Evolutionary conservation across 2,888 invertebrate species (phyloP).

Genomic region (Dorcus parallelipipedus): DNA sequence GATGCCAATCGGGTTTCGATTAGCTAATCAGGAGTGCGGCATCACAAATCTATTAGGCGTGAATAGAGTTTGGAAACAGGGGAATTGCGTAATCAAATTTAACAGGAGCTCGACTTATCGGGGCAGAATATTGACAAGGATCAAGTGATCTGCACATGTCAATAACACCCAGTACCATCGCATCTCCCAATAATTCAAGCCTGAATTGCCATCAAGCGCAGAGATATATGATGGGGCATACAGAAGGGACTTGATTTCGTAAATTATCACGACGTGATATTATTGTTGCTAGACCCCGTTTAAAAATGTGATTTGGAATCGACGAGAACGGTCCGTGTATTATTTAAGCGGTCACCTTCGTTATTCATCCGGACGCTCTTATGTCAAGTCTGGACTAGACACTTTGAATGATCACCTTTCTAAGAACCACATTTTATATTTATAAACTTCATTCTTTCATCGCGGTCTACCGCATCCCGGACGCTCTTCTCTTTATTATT

Average conservation of each 20-base stretch:
- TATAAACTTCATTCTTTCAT: no score
- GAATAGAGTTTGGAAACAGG: conserved; percentile 8
- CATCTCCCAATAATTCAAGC: conserved; percentile 17
- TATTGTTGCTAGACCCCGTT: conserved; percentile 15
- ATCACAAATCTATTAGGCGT: conserved; percentile 10
- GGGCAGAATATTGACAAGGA: conserved; percentile 8
- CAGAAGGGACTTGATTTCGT: conserved; percentile 7
- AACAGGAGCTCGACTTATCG: conserved; percentile 11
- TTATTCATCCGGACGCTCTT: no score
- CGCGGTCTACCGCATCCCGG: no score
- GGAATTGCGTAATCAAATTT: conserved; percentile 14
- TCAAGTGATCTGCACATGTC: conserved; percentile 16
- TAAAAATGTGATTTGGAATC: no score
- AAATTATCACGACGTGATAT: conserved; percentile 14
- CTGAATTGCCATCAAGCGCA: conserved; percentile 17
- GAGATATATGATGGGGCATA: conserved; percentile 1
- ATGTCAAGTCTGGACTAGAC: no score
- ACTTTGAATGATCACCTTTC: no score
- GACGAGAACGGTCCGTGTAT: no score
- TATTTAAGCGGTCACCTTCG: no score
- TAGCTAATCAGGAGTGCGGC: conserved; percentile 5
- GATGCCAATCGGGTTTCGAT: conserved; percentile 5
- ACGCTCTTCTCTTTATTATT: no score
- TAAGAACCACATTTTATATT: no score
- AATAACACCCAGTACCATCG: conserved; percentile 11